Conservation (phyloP, 2,888 invertebrate genomes). For the Anticlea derivata region DNA sequence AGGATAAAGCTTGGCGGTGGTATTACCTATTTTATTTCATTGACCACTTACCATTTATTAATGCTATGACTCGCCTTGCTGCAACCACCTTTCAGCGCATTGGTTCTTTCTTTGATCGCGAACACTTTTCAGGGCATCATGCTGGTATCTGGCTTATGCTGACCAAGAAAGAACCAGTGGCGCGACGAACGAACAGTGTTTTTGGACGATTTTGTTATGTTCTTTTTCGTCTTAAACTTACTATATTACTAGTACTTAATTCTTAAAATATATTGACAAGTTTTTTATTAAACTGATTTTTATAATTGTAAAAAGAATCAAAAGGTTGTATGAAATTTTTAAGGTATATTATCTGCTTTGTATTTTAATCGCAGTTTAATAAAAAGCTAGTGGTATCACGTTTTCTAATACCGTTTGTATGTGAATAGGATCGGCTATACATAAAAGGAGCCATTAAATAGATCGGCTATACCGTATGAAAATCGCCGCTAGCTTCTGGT, state of each 20-base stretch:
- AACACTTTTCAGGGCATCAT: background rate
- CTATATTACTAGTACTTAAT: conserved; percentile 30
- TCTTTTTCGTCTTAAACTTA: conserved; percentile 60
- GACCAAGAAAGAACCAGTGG: background rate
- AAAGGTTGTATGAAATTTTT: background rate
- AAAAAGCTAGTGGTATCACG: no score
- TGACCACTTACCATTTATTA: conserved; percentile 52
- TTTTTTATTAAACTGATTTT: background rate
- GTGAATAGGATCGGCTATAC: background rate
- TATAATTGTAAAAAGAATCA: background rate
- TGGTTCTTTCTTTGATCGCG: conserved; percentile 3
- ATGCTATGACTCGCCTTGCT: conserved; percentile 35
- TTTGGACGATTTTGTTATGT: conserved; percentile 62
- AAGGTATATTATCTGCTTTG: background rate
- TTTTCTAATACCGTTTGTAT: background rate
- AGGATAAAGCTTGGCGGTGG: conserved; percentile 44
- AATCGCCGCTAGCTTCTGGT: background rate
- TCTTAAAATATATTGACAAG: background rate
- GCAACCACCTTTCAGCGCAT: conserved; percentile 41
- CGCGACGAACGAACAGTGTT: conserved; percentile 32
- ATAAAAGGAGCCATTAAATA: background rate
- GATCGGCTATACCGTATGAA: background rate
- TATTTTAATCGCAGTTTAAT: background rate
- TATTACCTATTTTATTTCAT: conserved; percentile 41
- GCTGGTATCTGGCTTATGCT: background rate